These are phyloP conservation scores for Lycophotia porphyrea DNA, from an alignment of 2,888 invertebrate genomes.

Conservation along the genomic window DNA sequence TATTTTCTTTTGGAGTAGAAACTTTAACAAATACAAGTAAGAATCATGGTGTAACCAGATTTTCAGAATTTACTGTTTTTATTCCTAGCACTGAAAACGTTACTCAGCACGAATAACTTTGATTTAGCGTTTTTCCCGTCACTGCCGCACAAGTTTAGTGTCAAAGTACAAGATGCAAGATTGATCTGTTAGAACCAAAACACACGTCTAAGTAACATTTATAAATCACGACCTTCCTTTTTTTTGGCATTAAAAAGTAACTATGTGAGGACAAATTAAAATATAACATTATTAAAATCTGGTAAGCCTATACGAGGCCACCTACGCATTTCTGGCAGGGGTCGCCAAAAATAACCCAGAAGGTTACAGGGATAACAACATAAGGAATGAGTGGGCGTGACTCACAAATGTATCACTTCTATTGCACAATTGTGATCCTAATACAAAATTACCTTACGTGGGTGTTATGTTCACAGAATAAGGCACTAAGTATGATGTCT, in stretches of 20 bases:
- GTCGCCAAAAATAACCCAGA: constrained; percentile 48
- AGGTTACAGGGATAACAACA: constrained; percentile 37
- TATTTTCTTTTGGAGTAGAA: neutral
- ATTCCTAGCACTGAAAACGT: neutral
- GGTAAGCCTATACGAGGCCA: neutral
- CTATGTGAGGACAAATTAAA: constrained; percentile 3
- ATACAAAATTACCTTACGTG: constrained; percentile 37
- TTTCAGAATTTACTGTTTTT: neutral
- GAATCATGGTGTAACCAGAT: neutral
- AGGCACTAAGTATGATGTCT: neutral
- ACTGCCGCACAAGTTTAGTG: neutral
- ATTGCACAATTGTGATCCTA: constrained; percentile 53
- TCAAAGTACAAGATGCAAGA: neutral
- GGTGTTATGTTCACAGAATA: constrained; percentile 20
- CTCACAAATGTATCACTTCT: constrained; percentile 39
- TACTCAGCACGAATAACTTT: neutral
- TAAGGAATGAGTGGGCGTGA: constrained; percentile 49
- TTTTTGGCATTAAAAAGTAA: neutral
- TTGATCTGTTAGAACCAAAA: neutral
- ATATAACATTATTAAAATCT: constrained; percentile 11
- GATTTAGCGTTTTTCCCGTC: neutral
- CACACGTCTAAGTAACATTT: neutral
- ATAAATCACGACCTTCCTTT: neutral
- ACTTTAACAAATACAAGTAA: neutral
- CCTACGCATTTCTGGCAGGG: constrained; percentile 34